Percentiles rank a stretch among this genome's conserved stretches.
These are phyloP conservation scores for Mus minutoides DNA, from an alignment of 2,797 vertebrate genomes.

Conservation along the genomic window DNA sequence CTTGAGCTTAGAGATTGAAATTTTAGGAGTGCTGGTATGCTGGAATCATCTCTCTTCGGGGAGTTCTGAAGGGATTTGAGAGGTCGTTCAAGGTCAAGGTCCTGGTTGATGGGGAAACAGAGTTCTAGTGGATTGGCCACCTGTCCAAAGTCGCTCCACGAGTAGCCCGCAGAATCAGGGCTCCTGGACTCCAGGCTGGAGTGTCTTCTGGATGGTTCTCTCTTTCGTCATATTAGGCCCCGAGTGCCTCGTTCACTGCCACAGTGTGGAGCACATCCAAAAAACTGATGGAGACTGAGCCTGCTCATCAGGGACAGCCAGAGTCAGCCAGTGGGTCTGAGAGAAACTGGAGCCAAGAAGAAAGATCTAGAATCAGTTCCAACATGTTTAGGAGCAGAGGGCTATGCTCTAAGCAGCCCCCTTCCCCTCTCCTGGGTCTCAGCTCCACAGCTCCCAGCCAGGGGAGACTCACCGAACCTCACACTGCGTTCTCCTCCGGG, in stretches of 20 bases:
- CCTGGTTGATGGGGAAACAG: slow-evolving; percentile 46
- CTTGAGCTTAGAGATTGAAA: slow-evolving; percentile 67
- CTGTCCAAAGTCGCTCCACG: slow-evolving; percentile 1
- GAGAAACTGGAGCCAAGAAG: not conserved
- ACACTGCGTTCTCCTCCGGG: not conserved
- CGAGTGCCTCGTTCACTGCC: not conserved
- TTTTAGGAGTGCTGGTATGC: slow-evolving; percentile 59
- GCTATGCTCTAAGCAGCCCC: not conserved
- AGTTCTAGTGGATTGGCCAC: not conserved
- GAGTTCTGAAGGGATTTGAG: not conserved
- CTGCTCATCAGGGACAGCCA: not conserved
- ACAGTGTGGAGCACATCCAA: not conserved
- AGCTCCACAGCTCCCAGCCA: not conserved
- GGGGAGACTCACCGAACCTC: not conserved
- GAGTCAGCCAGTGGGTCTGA: not conserved
- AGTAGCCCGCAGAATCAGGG: not conserved
- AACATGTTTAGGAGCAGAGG: not conserved
- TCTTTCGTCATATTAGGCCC: not conserved
- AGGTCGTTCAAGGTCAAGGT: slow-evolving; percentile 45
- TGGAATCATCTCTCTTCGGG: slow-evolving; percentile 30
- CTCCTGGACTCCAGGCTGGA: not conserved
- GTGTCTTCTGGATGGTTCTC: not conserved
- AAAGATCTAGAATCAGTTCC: not conserved
- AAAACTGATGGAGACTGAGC: not conserved
- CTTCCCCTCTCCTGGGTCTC: not conserved